Evolutionary conservation across 2,888 invertebrate genomes (phyloP), one percentile per base, ranked within the genome.

Genomic region (Protula sp.): DNA sequence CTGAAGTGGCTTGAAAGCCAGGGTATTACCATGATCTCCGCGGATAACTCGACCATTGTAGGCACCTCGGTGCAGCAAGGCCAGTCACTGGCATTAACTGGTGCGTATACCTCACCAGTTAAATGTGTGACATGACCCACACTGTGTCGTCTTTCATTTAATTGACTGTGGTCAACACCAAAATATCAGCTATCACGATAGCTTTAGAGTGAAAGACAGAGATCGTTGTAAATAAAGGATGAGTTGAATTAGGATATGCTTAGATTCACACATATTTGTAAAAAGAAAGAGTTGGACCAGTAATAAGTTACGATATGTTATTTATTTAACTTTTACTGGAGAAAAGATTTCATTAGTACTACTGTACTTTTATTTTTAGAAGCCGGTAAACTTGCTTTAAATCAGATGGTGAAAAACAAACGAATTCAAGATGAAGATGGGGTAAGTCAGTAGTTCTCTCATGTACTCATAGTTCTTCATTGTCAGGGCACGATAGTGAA

Each of bases 11-110:
- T 93, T 62, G 89, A 91, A 77, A 86, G 87, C 69, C 91, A 92
- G 82, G 92, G 92, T 64, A 91, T 92, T 73, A 88, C 90, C 52
- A 88, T 93, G 87, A 86, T 92, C 77, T 89, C 91, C 55, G 85
- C 87, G 24, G 92, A 92, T 78, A 87, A 88, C 69, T 86, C 83
- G 81, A 89, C 83, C 62, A 85, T 89, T 64, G 87, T 92, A 60
- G 88, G 88, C 67, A 88, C 87, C 62, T 92, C 91, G 31, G 86
- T 94, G 78, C 89, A 90, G 82, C 89, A 88, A 80, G 93, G 93
- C 0, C 88, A 92, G 74, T 90, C 90, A 63, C 87, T 93, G 58
- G 88, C 91, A 66, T 85, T 93, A 54, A 92, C 83, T 69, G 81
- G 81, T 81, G 55, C 53, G 58, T 54, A 26, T n/a, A n/a, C n/a